Conservation (phyloP, 1,140 invertebrate genomes). For the Spodoptera frugiperda region DNA sequence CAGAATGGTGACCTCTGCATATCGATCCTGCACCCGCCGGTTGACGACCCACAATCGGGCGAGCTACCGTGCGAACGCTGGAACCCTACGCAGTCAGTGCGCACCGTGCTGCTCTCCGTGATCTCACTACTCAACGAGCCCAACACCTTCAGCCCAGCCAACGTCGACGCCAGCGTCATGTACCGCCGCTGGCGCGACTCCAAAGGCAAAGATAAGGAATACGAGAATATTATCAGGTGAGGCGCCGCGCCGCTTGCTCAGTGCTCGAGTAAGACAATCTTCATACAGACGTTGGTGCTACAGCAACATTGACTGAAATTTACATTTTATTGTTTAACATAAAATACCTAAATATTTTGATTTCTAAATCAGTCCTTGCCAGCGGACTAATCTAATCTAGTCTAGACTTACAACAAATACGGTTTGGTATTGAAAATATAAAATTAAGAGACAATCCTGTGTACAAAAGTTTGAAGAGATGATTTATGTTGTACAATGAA, state of each 20-base stretch:
- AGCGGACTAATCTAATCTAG: too few relatives aligned
- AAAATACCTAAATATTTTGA: too few relatives aligned
- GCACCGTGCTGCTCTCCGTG: conserved; percentile 98
- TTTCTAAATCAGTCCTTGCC: too few relatives aligned
- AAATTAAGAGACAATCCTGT: too few relatives aligned
- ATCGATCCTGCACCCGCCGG: conserved; percentile 99
- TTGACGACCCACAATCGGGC: conserved; percentile 99
- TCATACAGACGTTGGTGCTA: too few relatives aligned
- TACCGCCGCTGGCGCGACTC: conserved; percentile 99
- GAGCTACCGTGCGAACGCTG: conserved; percentile 99
- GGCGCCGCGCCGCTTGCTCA: conserved; percentile 13
- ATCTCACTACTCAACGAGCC: conserved; percentile 99
- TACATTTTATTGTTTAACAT: too few relatives aligned
- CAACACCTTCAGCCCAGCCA: conserved; percentile 99
- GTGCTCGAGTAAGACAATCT: too few relatives aligned
- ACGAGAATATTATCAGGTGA: conserved; percentile 99
- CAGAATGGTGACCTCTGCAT: conserved; percentile 99
- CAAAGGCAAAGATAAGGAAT: conserved; percentile 99
- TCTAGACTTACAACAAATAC: not conserved
- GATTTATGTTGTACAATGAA: too few relatives aligned
- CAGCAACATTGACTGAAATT: too few relatives aligned
- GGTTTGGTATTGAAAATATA: not conserved
- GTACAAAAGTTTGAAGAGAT: too few relatives aligned
- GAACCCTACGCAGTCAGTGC: conserved; percentile 99
- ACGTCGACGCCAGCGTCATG: conserved; percentile 99